phyloP scores from a whole-genome alignment of 2,888 invertebrate species.

The Leptogaster cylindrica region DNA sequence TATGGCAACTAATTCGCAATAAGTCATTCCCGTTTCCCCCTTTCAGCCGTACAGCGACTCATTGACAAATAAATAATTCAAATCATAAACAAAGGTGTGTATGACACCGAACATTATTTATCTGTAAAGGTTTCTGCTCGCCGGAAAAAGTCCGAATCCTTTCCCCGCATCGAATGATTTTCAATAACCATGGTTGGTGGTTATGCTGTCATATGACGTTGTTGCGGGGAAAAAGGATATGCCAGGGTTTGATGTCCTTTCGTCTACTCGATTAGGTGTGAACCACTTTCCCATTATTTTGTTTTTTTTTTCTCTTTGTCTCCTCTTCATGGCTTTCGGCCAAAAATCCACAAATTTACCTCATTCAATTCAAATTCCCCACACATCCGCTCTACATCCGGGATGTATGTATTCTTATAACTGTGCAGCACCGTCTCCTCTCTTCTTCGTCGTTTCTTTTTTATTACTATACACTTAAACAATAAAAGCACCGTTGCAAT shows the following conservation, averaged over 20 bases:
- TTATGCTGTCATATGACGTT: too few species aligned
- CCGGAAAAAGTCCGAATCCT: too few species aligned
- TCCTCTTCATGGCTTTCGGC: too few species aligned
- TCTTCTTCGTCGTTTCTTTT: not conserved
- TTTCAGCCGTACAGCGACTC: not conserved
- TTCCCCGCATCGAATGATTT: too few species aligned
- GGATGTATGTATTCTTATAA: too few species aligned
- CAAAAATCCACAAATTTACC: too few species aligned
- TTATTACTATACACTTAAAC: not conserved
- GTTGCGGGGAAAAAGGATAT: too few species aligned
- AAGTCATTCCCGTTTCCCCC: not conserved
- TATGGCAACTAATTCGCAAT: conserved; percentile 25
- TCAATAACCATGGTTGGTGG: too few species aligned
- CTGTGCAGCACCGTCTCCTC: too few species aligned
- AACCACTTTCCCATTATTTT: conserved; percentile 5
- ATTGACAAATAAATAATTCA: conserved; percentile 30
- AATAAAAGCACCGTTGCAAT: conserved; percentile 16
- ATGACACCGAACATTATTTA: conserved; percentile 5
- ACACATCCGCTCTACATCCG: not conserved
- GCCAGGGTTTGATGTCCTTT: not conserved
- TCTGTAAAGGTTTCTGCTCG: too few species aligned
- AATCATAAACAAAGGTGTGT: conserved; percentile 39
- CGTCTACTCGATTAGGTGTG: conserved; percentile 3
- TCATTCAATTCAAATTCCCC: not conserved
- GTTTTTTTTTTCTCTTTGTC: not conserved